Conservation (phyloP, 64 coral and sea anemone genomes). For the Actinia tenebrosa region DNA sequence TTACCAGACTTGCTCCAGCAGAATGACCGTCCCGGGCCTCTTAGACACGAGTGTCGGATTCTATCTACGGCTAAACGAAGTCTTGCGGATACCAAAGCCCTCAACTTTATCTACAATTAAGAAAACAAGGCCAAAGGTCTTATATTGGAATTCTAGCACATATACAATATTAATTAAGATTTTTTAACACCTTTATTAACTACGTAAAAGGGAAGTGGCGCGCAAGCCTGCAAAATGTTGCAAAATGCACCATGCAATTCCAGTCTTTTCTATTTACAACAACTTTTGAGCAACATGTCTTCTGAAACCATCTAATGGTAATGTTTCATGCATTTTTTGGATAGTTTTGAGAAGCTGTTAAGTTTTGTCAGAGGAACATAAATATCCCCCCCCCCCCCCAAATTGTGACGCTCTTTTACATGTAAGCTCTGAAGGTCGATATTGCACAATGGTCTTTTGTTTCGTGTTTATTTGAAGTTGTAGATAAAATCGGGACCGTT, state of each 20-base stretch:
- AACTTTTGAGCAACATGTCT: too few relatives aligned
- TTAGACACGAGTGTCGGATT: neutral
- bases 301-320: too few relatives aligned
- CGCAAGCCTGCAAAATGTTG: neutral
- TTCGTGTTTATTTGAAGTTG: neutral
- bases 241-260: neutral
- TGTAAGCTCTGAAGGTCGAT: neutral
- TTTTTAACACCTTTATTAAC: neutral
- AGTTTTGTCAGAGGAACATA: neutral
- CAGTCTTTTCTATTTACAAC: too few relatives aligned
- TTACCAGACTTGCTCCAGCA: neutral
- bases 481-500: constrained; percentile 1
- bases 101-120: neutral
- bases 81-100: neutral
- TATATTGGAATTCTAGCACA: constrained; percentile 7
- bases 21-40: neutral
- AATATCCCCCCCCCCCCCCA: neutral
- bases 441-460: neutral
- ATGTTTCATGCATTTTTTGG: neutral
- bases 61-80: neutral
- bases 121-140: constrained; percentile 12
- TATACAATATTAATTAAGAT: neutral
- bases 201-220: neutral
- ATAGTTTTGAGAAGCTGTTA: neutral
- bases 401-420: neutral